A percentile compares a stretch with the other conserved stretches of the same genome.
phyloP scores from a whole-genome alignment of 2,888 invertebrate species.

The Cynaeus angustus region DNA sequence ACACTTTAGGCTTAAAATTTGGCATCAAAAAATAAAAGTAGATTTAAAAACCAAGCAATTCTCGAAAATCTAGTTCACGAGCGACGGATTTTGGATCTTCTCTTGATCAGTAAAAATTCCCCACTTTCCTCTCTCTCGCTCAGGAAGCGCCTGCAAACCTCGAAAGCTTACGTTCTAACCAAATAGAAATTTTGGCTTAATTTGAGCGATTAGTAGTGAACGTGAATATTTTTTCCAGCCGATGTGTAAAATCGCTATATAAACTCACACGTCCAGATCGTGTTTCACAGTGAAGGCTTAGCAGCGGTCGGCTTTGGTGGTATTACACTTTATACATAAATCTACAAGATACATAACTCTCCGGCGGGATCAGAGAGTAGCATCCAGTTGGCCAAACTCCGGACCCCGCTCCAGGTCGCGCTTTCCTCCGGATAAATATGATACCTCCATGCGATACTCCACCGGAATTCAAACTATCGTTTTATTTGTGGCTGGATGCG shows the following conservation, averaged over 20 bases:
- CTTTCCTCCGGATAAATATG: slow-evolving; percentile 48
- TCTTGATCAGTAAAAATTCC: too few relatives aligned
- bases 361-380: slow-evolving; percentile 67
- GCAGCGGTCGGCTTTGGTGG: slow-evolving; percentile 65
- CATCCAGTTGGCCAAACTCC: slow-evolving; percentile 61
- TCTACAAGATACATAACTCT: slow-evolving; percentile 72
- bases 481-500: slow-evolving; percentile 1
- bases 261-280: slow-evolving; percentile 67
- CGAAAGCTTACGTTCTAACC: background rate
- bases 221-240: too few relatives aligned
- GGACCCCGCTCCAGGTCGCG: slow-evolving; percentile 40
- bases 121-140: too few relatives aligned
- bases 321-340: slow-evolving; percentile 72
- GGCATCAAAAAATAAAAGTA: too few relatives aligned
- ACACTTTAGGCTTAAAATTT: too few relatives aligned
- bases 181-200: too few relatives aligned
- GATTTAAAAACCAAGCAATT: too few relatives aligned
- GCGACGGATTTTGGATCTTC: too few relatives aligned
- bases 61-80: too few relatives aligned
- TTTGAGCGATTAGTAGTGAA: too few relatives aligned
- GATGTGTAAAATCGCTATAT: slow-evolving; percentile 46
- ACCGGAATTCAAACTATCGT: slow-evolving; percentile 38
- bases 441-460: slow-evolving; percentile 8
- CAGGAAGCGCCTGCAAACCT: too few relatives aligned
- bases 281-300: slow-evolving; percentile 65